phyloP scores from a whole-genome alignment of 2,888 invertebrate species.

The Caradrina clavipalpis region DNA sequence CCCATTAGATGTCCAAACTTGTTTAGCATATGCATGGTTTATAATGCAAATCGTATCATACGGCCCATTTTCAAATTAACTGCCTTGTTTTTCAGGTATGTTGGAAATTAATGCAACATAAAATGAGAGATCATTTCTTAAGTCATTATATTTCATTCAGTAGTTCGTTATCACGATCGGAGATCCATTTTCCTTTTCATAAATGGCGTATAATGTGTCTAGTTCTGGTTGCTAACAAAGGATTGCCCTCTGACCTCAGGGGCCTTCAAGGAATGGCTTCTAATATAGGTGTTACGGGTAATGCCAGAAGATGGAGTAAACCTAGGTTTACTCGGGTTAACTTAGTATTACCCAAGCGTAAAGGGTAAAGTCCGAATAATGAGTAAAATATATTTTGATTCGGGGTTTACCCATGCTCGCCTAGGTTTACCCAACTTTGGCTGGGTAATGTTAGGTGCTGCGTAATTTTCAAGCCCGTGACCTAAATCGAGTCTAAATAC shows the following conservation, averaged over 20 bases:
- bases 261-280: conserved; percentile 17
- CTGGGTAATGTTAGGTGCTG: too few species aligned
- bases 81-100: conserved; percentile 11
- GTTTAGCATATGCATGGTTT: conserved; percentile 1
- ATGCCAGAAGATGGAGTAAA: too few species aligned
- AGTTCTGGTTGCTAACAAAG: conserved; percentile 26
- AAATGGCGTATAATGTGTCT: conserved; percentile 1
- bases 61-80: conserved; percentile 27
- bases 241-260: conserved; percentile 23
- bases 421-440: too few species aligned
- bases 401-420: too few species aligned
- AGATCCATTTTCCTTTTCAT: conserved; percentile 22
- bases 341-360: too few species aligned
- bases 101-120: background rate
- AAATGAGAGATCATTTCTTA: background rate
- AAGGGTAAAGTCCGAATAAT: too few species aligned
- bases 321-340: too few species aligned
- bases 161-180: conserved; percentile 3
- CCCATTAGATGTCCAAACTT: too few species aligned
- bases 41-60: conserved; percentile 39
- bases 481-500: too few species aligned
- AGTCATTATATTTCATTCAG: conserved; percentile 5
- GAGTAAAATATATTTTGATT: too few species aligned
- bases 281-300: too few species aligned
- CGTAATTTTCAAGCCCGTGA: too few species aligned